Conservation (phyloP, 2,113 vertebrate genomes). For the Oceanodroma tethys region DNA sequence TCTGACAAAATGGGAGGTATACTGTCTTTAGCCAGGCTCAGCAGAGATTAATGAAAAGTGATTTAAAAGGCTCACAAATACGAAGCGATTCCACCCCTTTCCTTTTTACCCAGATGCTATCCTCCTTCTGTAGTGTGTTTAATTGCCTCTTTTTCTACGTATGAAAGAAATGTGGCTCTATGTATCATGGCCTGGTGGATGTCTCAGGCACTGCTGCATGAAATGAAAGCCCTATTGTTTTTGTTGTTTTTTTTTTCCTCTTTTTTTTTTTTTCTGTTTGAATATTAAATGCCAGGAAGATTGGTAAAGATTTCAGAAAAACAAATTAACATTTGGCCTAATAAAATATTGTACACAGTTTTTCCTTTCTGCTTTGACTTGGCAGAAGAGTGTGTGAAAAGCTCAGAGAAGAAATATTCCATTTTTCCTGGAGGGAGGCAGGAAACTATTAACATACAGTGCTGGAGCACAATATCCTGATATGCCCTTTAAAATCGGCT, state of each 20-base stretch:
- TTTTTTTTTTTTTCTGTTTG: background rate
- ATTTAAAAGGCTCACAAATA: background rate
- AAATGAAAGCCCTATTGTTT: background rate
- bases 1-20: background rate
- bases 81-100: background rate
- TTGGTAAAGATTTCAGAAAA: slow-evolving; percentile 56
- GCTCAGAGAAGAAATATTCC: slow-evolving; percentile 54
- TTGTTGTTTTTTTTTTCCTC: background rate
- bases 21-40: background rate
- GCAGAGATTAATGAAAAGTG: background rate
- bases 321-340: slow-evolving; percentile 49
- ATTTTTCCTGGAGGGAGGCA: slow-evolving; percentile 39
- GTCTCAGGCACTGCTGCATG: background rate
- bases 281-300: slow-evolving; percentile 11
- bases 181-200: background rate
- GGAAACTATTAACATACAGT: slow-evolving; percentile 46
- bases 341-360: slow-evolving; percentile 40
- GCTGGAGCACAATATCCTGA: slow-evolving; percentile 44
- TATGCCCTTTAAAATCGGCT: slow-evolving; percentile 23
- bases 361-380: slow-evolving; percentile 57
- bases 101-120: background rate
- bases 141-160: background rate
- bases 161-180: background rate
- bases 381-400: slow-evolving; percentile 23
- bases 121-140: background rate